Evolutionary conservation across 2,113 vertebrate species (phyloP).

Genomic region (Otus sunia): DNA sequence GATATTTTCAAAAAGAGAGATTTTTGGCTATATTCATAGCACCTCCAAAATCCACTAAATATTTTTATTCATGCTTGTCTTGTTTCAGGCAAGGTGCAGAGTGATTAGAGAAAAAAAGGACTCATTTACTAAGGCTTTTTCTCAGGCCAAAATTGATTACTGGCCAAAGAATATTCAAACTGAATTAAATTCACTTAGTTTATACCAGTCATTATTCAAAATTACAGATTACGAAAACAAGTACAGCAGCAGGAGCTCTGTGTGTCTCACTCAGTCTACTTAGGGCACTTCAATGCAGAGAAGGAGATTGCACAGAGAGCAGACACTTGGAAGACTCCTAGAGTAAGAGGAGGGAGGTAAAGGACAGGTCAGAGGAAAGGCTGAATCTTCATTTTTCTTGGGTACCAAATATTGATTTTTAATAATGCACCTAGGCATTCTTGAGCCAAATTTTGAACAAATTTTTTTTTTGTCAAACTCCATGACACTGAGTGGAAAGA

Average conservation of each 20-base stretch:
- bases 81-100: not conserved
- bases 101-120: not conserved
- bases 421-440: not conserved
- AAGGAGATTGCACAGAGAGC: not conserved
- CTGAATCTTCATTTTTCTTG: not conserved
- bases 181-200: not conserved
- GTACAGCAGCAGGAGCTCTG: not conserved
- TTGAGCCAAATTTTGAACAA: not conserved
- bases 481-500: not conserved
- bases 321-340: not conserved
- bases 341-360: not conserved
- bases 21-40: not conserved
- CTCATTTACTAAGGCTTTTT: not conserved
- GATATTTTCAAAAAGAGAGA: not conserved
- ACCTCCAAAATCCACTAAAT: not conserved
- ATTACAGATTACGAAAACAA: not conserved
- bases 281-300: not conserved
- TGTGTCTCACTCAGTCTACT: not conserved
- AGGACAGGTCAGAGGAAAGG: not conserved
- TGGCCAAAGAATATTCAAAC: not conserved
- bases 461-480: not conserved
- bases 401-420: not conserved
- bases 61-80: not conserved
- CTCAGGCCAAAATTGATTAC: not conserved
- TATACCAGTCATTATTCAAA: not conserved